Evolutionary conservation across 2,113 vertebrate genomes (phyloP).

Genomic region (Tetraodon nigroviridis): DNA sequence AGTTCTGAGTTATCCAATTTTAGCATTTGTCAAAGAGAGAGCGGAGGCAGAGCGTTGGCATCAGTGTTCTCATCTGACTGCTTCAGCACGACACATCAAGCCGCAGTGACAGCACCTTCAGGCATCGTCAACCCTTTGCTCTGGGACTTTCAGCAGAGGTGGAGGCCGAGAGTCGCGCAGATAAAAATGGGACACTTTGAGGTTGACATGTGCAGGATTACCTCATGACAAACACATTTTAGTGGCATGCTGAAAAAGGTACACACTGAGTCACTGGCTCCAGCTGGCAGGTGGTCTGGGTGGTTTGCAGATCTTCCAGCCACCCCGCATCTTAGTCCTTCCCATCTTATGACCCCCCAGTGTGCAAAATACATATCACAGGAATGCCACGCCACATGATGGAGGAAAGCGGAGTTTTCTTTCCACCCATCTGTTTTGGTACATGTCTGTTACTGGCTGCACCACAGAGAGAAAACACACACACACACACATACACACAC

Average conservation of each 20-base stretch:
- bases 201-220: slow-evolving; percentile 15
- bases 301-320: slow-evolving; percentile 10
- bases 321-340: slow-evolving; percentile 12
- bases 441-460: neutral
- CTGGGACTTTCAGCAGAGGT: slow-evolving; percentile 33
- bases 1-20: slow-evolving; percentile 38
- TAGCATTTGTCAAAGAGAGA: slow-evolving; percentile 33
- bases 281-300: slow-evolving; percentile 28
- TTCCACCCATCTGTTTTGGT: neutral
- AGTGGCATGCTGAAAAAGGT: neutral
- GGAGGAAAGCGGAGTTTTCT: slow-evolving; percentile 3
- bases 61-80: slow-evolving; percentile 47
- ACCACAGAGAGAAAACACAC: neutral
- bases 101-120: slow-evolving; percentile 51
- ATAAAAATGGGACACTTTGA: slow-evolving; percentile 13
- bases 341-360: slow-evolving; percentile 28
- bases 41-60: slow-evolving; percentile 35
- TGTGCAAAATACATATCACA: slow-evolving; percentile 1
- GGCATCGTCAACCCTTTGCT: slow-evolving; percentile 36
- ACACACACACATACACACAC: too few species aligned
- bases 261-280: too few species aligned
- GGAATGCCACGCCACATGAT: slow-evolving; percentile 1
- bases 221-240: neutral
- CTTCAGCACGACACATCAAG: slow-evolving; percentile 51
- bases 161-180: slow-evolving; percentile 6